Evolutionary conservation across 1,140 invertebrate genomes (phyloP).

Genomic region (Neotoxoptera formosana): DNA sequence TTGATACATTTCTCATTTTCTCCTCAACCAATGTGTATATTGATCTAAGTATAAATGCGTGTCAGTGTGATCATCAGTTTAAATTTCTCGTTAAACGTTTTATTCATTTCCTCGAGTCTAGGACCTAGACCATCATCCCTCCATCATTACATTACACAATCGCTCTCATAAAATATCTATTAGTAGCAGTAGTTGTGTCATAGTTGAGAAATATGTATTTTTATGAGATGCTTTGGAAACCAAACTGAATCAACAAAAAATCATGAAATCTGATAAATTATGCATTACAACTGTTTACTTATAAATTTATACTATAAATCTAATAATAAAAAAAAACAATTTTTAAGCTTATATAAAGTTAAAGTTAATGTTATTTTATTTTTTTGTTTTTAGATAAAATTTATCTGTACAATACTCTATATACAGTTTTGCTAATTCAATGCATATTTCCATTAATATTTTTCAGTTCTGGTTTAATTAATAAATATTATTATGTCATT

Average conservation of each 20-base stretch:
- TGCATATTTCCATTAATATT: too few species aligned
- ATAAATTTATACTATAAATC: not conserved
- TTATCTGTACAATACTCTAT: not conserved
- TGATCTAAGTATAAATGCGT: not conserved
- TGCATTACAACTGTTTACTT: not conserved
- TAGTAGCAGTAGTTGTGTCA: not conserved
- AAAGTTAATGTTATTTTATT: not conserved
- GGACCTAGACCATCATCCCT: not conserved
- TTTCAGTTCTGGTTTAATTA: too few species aligned
- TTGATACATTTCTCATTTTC: not conserved
- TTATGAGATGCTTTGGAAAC: not conserved
- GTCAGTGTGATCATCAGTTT: not conserved
- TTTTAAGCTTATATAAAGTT: too few species aligned
- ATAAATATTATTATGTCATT: not conserved
- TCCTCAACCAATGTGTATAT: not conserved
- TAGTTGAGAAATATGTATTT: not conserved
- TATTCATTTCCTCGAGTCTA: not conserved
- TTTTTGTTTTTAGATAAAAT: not conserved
- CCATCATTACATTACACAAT: not conserved
- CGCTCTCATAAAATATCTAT: not conserved
- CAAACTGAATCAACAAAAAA: not conserved
- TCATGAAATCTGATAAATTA: not conserved
- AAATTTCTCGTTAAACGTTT: not conserved
- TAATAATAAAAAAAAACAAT: too few species aligned
- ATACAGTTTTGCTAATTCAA: too few species aligned